Percentiles rank a stretch among this genome's conserved stretches.
These are phyloP conservation scores for Carassius carassius DNA, from an alignment of 2,113 vertebrate genomes.

Conservation along the genomic window DNA sequence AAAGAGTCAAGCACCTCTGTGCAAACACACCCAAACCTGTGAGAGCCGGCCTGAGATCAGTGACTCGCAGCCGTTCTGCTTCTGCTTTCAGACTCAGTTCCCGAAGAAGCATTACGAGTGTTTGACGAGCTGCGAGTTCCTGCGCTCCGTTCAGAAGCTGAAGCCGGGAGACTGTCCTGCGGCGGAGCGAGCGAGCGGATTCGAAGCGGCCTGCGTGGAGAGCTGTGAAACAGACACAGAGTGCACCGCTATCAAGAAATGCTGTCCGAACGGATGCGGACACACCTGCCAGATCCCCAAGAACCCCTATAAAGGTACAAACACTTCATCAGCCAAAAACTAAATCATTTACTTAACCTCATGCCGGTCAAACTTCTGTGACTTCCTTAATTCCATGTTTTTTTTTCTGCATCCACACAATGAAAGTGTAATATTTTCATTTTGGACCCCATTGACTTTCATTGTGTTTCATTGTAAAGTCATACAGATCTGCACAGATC, in stretches of 20 bases:
- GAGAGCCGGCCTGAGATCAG: not conserved
- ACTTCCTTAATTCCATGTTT: not conserved
- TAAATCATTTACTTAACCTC: not conserved
- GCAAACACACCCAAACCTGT: not conserved
- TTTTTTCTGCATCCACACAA: not conserved
- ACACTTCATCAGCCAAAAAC: not conserved
- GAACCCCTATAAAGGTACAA: conserved; percentile 91
- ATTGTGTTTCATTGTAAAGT: too few relatives aligned
- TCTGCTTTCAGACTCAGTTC: conserved; percentile 81
- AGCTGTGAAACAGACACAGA: conserved; percentile 90
- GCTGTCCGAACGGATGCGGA: conserved; percentile 95
- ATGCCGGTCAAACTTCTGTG: not conserved
- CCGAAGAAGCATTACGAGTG: conserved; percentile 97
- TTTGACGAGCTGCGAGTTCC: conserved; percentile 94
- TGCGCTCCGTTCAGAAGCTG: conserved; percentile 85
- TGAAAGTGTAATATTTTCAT: not conserved
- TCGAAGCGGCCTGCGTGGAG: conserved; percentile 94
- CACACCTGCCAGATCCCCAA: conserved; percentile 94
- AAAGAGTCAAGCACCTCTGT: too few relatives aligned
- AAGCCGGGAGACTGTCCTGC: conserved; percentile 94
- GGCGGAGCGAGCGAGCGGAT: conserved; percentile 91
- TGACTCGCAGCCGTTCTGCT: too few relatives aligned
- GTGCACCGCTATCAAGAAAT: conserved; percentile 89
- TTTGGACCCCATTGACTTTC: too few relatives aligned
- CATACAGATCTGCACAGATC: too few relatives aligned